Evolutionary conservation across 2,888 invertebrate genomes (phyloP).

Genomic region (Parasteatoda lunata): DNA sequence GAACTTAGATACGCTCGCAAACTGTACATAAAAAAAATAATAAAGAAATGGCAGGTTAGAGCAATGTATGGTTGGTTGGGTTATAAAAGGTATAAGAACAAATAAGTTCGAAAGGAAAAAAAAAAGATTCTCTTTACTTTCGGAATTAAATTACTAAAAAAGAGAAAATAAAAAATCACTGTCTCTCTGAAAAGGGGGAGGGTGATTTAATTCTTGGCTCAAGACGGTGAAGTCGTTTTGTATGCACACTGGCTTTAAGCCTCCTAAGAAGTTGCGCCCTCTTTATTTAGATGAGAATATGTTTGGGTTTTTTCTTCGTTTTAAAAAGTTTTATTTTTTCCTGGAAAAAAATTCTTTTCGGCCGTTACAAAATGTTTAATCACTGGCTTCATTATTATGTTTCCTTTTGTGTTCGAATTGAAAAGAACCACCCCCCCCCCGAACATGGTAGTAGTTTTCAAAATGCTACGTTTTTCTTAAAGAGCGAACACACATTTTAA

Average conservation of each 20-base stretch:
- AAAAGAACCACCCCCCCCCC: too few species aligned
- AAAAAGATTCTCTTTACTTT: slow-evolving; percentile 34
- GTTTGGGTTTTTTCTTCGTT: too few species aligned
- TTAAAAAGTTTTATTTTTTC: too few species aligned
- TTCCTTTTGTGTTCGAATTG: not conserved
- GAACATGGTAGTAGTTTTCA: too few species aligned
- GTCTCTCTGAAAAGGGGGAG: slow-evolving; percentile 15
- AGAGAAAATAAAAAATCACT: slow-evolving; percentile 32
- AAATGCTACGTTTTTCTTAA: too few species aligned
- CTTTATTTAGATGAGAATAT: too few species aligned
- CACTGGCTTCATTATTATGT: not conserved
- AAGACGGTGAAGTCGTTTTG: slow-evolving; percentile 5
- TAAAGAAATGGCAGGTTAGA: too few species aligned
- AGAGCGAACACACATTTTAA: too few species aligned
- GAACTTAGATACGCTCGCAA: too few species aligned
- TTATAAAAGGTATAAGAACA: slow-evolving; percentile 3
- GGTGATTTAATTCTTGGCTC: slow-evolving; percentile 26
- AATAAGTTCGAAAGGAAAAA: slow-evolving; percentile 8
- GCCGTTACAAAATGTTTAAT: slow-evolving; percentile 14
- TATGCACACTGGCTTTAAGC: slow-evolving; percentile 45
- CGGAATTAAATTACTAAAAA: slow-evolving; percentile 48
- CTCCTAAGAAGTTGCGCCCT: slow-evolving; percentile 14
- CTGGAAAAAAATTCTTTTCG: not conserved
- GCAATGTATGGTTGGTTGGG: not conserved
- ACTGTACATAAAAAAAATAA: too few species aligned